Evolutionary conservation across 2,113 vertebrate species (phyloP), one percentile per base, ranked within the genome.

Genomic region (Proterorhinus semilunaris): DNA sequence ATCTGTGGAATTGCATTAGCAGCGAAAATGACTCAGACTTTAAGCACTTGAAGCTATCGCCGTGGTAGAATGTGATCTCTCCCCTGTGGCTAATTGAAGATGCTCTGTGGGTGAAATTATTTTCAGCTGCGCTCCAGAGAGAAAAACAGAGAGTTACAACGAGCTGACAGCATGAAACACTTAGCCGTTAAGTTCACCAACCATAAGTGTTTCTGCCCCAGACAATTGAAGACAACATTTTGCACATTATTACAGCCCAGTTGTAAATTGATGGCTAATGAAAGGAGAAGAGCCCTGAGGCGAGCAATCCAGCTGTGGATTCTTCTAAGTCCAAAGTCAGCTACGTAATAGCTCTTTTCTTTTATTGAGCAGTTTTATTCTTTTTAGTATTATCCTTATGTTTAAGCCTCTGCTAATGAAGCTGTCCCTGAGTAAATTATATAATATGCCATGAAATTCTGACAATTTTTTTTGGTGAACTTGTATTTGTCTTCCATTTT

Each of bases 51-150:
- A 88, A 87, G 86, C 86, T 76, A 87, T 87, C 74, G 68, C 85
- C 62, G 85, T 87, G 86, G 85, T 83, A 88, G 84, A 88, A 87
- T 86, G 86, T 78, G 86, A 89, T 89, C 88, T 88, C 85, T 91
- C 88, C 90, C 90, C 85, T 79, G 88, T 85, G 87, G 90, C 84
- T 89, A 91, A 91, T 90, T 91, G 90, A 90, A 89, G 88, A 89
- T 79, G 86, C 88, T 89, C 88, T 79, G 82, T 79, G 85, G 87
- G 87, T 86, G 88, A 85, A 89, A 90, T 89, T 85, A 90, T 89
- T 91, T 91, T 91, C 86, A 76, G 86, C 84, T 83, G 76, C 75
- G 80, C 87, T 89, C 89, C 81, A 82, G 74, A 83, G 81, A 81
- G 79, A 83, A 85, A 85, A 83, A 75, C 75, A 82, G 83, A 78